Conservation (phyloP, 2,888 invertebrate genomes). For the Eucriotettix oculatus region DNA sequence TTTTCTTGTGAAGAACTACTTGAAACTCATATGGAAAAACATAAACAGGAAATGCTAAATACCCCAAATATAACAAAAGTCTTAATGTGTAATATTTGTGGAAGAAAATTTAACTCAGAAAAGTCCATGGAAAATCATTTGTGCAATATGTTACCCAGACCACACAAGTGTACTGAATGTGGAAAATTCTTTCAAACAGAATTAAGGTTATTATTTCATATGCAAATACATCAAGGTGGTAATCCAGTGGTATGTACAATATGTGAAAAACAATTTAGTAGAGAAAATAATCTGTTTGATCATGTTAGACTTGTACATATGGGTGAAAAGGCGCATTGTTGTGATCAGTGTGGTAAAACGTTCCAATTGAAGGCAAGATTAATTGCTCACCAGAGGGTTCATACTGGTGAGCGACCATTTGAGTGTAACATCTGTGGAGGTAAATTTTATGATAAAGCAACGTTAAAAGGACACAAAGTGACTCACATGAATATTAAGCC, state of each 20-base stretch:
- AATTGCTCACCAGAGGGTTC: conserved; percentile 11
- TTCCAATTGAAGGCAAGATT: conserved; percentile 11
- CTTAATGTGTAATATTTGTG: conserved; percentile 6
- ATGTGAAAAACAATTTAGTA: conserved; percentile 12
- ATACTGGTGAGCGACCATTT: conserved; percentile 13
- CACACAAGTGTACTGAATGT: conserved; percentile 11
- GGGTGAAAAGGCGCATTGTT: conserved; percentile 9
- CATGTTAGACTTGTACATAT: conserved; percentile 11
- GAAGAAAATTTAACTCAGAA: conserved; percentile 2
- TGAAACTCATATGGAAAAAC: conserved; percentile 8
- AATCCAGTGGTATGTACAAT: conserved; percentile 9
- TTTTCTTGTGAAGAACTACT: conserved; percentile 5
- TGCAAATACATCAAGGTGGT: conserved; percentile 8
- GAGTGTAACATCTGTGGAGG: conserved; percentile 13
- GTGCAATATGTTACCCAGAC: conserved; percentile 1
- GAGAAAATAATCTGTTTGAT: conserved; percentile 9
- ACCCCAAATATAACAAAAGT: neutral
- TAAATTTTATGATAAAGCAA: conserved; percentile 13
- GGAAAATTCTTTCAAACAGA: conserved; percentile 12
- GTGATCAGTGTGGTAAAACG: conserved; percentile 9
- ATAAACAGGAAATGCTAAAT: neutral
- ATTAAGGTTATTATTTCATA: conserved; percentile 12
- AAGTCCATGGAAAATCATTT: conserved; percentile 4
- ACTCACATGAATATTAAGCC: conserved; percentile 9
- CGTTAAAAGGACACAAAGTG: conserved; percentile 8